Evolutionary conservation across 92 coral and sea anemone species (phyloP), one percentile per base, ranked within the genome.

Genomic region (Epizoanthus fatuus): DNA sequence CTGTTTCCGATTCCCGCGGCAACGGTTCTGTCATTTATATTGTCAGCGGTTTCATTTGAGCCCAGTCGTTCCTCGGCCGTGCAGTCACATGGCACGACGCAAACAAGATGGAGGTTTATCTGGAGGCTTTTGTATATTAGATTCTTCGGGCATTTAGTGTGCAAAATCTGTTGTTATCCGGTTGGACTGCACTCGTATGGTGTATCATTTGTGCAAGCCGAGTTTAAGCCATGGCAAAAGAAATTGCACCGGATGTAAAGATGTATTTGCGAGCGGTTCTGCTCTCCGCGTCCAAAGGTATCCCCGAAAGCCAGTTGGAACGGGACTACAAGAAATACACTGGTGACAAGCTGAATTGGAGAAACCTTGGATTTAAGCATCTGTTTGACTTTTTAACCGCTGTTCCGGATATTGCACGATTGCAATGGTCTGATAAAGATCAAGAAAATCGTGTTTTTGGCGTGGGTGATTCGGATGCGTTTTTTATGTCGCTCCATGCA

Each of bases 321-420:
- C 72, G 74, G 2, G 99, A 96, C 70, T 95, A 93, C 75, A 69
- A 79, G 29, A 90, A 88, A 16, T 58, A 84, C 39, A 71, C 90
- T 17, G 75, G 87, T 37, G 63, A 85, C 2, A 69, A 63, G 20
- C 83, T 95, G 20, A 81, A 91, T 5, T 86, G 92, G 92, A 78
- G 76, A 63, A 86, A 91, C 51, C 83, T 93, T 82, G 99, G 99
- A n/a, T 96, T 86, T 83, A 49, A 67, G 37, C 85, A 86, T 75
- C 85, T 96, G 44, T 91, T 85, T 44, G 97, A 95, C 73, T 95
- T 96, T 86, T 80, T 96, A 65, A 69, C 73, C 12, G 98, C 99
- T 2, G 68, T 96, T 22, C 99, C 99, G 7, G 99, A 95, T 74
- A 97, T 96, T 51, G 98, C 95, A 49, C 73, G 96, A 19, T 69